Conservation (phyloP, 1,140 invertebrate species). For the Maniola jurtina region DNA sequence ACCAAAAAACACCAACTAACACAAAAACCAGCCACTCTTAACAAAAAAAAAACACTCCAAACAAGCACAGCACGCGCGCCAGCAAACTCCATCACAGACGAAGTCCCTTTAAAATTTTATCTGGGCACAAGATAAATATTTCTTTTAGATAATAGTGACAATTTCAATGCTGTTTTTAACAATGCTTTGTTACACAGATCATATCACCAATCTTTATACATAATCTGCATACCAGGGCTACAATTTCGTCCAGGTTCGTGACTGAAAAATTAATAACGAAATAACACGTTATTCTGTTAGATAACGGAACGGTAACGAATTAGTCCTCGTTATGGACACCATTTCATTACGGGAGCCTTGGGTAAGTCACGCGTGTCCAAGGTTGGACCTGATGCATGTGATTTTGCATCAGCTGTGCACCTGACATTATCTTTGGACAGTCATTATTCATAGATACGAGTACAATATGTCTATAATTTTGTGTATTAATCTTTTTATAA, state of each 20-base stretch:
- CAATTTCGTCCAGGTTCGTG: constrained; percentile 58
- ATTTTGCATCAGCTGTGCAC: constrained; percentile 21
- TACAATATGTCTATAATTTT: no score
- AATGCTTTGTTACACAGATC: neutral
- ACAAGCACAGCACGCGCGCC: no score
- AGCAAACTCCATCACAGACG: no score
- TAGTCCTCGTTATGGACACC: constrained; percentile 44
- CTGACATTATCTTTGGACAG: constrained; percentile 8
- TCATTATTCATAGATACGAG: neutral
- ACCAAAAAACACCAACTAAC: no score
- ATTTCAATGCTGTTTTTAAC: neutral
- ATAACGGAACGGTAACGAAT: constrained; percentile 58
- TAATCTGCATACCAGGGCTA: constrained; percentile 46
- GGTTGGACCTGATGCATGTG: constrained; percentile 32
- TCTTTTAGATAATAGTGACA: constrained; percentile 2
- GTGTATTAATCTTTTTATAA: no score
- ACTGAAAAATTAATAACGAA: constrained; percentile 59
- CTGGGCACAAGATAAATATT: neutral
- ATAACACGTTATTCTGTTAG: constrained; percentile 67
- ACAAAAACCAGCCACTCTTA: no score
- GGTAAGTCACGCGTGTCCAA: constrained; percentile 52
- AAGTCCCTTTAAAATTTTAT: constrained; percentile 1
- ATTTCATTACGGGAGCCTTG: constrained; percentile 65
- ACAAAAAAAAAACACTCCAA: no score
- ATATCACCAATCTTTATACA: constrained; percentile 36